These are phyloP conservation scores for Aptenodytes forsteri DNA, from an alignment of 2,113 vertebrate species.

Conservation along the genomic window DNA sequence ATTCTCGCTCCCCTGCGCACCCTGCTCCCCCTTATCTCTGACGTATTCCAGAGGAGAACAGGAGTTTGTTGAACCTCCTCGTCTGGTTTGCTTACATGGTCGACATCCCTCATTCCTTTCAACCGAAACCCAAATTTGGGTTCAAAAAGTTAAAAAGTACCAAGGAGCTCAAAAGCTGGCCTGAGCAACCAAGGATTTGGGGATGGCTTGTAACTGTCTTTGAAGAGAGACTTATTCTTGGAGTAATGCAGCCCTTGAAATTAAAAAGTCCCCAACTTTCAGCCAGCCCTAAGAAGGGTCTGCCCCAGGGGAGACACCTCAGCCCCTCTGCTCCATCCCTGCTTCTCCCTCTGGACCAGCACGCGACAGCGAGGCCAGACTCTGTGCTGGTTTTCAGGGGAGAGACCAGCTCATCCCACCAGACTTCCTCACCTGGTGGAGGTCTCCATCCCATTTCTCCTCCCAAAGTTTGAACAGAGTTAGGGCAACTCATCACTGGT, in stretches of 20 bases:
- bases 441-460: neutral
- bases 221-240: neutral
- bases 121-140: fast-evolving
- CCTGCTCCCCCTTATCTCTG: neutral
- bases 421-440: fast-evolving
- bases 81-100: fast-evolving
- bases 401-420: neutral
- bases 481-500: neutral
- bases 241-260: neutral
- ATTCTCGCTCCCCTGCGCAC: neutral
- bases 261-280: neutral
- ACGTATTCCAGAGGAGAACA: neutral
- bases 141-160: neutral
- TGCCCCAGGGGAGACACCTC: neutral
- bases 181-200: neutral
- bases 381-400: neutral
- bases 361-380: no score
- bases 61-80: neutral
- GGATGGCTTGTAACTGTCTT: neutral
- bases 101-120: neutral
- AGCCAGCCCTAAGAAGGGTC: neutral
- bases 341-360: neutral
- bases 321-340: neutral
- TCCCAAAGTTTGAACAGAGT: neutral
- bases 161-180: neutral